Conservation (phyloP, 2,888 invertebrate species). For the Halictus quadricinctus region DNA sequence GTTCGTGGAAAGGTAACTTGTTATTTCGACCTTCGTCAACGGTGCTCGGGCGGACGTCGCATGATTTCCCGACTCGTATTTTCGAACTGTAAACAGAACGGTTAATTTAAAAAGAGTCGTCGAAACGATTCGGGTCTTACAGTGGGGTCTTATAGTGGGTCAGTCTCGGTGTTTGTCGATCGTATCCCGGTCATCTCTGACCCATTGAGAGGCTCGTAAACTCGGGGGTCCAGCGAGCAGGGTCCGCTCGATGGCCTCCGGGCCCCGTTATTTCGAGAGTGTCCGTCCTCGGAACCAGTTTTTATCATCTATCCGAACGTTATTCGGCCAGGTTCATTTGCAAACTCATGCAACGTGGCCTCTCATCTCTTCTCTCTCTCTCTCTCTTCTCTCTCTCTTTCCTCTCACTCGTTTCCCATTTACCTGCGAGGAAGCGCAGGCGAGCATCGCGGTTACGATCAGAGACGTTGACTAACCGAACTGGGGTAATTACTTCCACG, state of each 20-base stretch:
- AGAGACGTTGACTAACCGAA: slow-evolving; percentile 44
- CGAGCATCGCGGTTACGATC: slow-evolving; percentile 55
- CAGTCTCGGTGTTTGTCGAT: slow-evolving; percentile 32
- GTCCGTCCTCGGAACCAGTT: slow-evolving; percentile 70
- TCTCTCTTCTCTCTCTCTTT: background rate
- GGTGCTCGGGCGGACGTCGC: background rate
- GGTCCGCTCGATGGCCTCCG: slow-evolving; percentile 33
- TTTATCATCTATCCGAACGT: slow-evolving; percentile 66
- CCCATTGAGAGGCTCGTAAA: slow-evolving; percentile 54
- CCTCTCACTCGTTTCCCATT: background rate
- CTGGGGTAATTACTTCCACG: slow-evolving; percentile 60
- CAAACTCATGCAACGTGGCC: slow-evolving; percentile 31
- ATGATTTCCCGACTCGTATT: background rate
- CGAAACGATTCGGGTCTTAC: background rate
- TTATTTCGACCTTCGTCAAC: no score
- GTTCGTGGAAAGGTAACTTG: no score
- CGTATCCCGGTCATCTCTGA: slow-evolving; percentile 30
- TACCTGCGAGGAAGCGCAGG: slow-evolving; percentile 29
- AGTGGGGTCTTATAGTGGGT: slow-evolving; percentile 40
- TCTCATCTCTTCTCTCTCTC: background rate
- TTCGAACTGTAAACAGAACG: slow-evolving; percentile 7
- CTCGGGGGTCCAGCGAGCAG: slow-evolving; percentile 30
- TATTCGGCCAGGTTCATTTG: slow-evolving; percentile 61
- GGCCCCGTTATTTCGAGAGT: slow-evolving; percentile 67
- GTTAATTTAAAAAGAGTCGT: background rate